Evolutionary conservation across 1,140 invertebrate species (phyloP), one percentile per base, ranked within the genome.

Genomic region (Babylonia areolata): DNA sequence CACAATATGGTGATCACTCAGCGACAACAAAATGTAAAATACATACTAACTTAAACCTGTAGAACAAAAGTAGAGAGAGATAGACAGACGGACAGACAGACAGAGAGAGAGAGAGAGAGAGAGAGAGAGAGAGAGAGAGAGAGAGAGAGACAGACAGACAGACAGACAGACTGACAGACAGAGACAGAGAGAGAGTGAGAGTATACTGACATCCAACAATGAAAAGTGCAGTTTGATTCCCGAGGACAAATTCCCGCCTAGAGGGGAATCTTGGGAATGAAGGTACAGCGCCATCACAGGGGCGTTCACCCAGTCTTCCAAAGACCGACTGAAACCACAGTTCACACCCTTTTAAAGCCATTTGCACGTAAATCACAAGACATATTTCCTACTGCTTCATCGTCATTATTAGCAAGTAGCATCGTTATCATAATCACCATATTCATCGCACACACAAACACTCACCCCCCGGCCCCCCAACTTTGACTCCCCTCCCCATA

Each of bases 221-320:
- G 92, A 91, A 20, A 93, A 71, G 39, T 88, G 82, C 28, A 91
- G 87, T 33, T 86, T 84, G 77, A 94, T 89, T 9, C 90, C 90
- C 12, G 87, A 80, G 1, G 90, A 88, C 9, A 93, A 84, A 85
- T 93, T 93, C 17, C 78, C 79, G 33, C 87, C 86, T 28, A 89
- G 79, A 17, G 75, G 64, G 37, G 89, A 87, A n/a, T 90, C 86
- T 35, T 85, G 84, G 46, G 90, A 82, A 80, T 92, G 90, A 12
- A 93, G 81, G 79, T 91, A 93, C 69, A 94, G 73, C 6, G 91
- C 92, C 23, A 93, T 84, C 15, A 94, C 86, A n/a, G 92, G 90
- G 15, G 92, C 91, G 84, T 94, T 94, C 6, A 94, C 89, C 84
- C 92, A 91, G 85, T 94, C 90, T 58, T 92, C 91, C 85, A 92